Conservation (phyloP, 2,888 invertebrate species). For the Dolichomitus sp. region DNA sequence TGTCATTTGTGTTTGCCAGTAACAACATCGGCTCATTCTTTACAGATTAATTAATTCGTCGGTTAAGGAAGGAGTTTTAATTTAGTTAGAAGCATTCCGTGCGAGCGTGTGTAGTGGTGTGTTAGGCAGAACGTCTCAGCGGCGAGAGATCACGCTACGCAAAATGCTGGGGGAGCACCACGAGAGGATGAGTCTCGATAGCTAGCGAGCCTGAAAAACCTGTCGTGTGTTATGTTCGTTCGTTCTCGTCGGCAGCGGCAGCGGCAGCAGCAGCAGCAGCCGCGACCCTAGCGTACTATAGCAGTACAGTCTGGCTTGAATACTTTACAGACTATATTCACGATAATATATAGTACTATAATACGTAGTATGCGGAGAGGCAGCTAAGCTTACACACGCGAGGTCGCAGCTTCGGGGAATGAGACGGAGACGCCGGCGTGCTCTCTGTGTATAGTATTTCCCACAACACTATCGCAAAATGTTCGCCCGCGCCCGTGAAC, state of each 20-base stretch:
- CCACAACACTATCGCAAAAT: conserved; percentile 51
- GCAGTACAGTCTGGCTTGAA: conserved; percentile 8
- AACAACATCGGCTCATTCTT: conserved; percentile 56
- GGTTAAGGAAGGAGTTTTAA: conserved; percentile 41
- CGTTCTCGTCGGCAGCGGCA: conserved; percentile 3
- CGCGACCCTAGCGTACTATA: conserved; percentile 28
- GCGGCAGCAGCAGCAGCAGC: conserved; percentile 35
- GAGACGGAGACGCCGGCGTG: conserved; percentile 27
- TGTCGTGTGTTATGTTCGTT: conserved; percentile 62
- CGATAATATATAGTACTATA: not conserved
- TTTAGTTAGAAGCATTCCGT: conserved; percentile 40
- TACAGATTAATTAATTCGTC: conserved; percentile 40
- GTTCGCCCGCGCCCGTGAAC: conserved; percentile 40
- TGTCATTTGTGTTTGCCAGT: conserved; percentile 67
- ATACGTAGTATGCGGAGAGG: conserved; percentile 43
- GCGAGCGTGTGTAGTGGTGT: not conserved
- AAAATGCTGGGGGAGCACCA: conserved; percentile 13
- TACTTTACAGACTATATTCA: conserved; percentile 29
- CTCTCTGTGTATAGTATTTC: conserved; percentile 30
- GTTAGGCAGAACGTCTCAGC: not conserved
- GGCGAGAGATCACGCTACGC: conserved; percentile 33
- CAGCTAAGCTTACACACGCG: conserved; percentile 56
- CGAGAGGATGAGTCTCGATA: conserved; percentile 21
- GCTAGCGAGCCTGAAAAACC: conserved; percentile 56
- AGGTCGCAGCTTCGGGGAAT: conserved; percentile 48